Percentiles rank a stretch among this genome's conserved stretches.
Conservation (phyloP, 2,113 vertebrate genomes). For the Trochalopteron elliotii region DNA sequence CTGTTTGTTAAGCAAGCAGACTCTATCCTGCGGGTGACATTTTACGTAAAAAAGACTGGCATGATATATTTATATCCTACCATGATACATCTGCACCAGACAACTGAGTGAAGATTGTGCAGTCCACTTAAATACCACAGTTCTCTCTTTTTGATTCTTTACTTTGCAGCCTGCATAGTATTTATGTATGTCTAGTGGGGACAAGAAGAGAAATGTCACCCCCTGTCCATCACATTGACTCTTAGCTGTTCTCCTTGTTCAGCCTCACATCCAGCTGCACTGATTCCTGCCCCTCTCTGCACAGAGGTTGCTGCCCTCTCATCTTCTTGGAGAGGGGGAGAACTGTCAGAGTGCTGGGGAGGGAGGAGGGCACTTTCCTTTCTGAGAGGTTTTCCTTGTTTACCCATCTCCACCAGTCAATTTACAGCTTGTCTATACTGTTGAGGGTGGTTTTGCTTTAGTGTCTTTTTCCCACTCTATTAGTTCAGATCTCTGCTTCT, state of each 20-base stretch:
- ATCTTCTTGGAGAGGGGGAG: neutral
- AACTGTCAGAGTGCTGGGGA: neutral
- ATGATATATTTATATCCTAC: neutral
- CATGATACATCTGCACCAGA: neutral
- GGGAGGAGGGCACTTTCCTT: neutral
- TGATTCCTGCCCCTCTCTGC: neutral
- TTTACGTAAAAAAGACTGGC: neutral
- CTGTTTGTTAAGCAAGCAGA: neutral
- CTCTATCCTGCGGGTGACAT: neutral
- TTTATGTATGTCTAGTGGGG: neutral
- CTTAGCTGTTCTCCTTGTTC: too few relatives aligned
- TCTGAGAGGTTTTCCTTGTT: neutral
- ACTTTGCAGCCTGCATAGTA: neutral
- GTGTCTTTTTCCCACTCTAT: neutral
- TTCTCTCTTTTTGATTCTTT: neutral
- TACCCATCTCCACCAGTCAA: neutral
- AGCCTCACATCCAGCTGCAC: neutral
- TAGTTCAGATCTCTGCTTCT: neutral
- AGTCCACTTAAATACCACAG: neutral
- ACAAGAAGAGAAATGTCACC: neutral
- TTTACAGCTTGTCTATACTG: neutral
- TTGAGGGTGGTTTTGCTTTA: neutral
- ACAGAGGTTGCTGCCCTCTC: neutral
- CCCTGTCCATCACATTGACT: neutral
- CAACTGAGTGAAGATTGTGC: neutral